Evolutionary conservation across 1,140 invertebrate genomes (phyloP), one percentile per base, ranked within the genome.

Genomic region (Sarcophaga peregrina): DNA sequence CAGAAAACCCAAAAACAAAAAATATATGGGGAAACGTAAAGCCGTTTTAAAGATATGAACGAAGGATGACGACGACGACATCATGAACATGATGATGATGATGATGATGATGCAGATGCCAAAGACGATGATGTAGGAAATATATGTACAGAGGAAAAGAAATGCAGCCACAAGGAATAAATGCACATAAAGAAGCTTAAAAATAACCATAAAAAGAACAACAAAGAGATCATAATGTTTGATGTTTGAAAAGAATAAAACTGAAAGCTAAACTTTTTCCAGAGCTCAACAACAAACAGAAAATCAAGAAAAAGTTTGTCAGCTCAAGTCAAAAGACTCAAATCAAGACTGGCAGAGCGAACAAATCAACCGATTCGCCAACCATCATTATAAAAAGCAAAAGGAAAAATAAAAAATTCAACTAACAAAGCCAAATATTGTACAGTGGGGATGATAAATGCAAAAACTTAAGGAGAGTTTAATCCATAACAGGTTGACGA

Each of bases 191-290:
- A 20, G 62, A 68, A 68, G 62, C 62, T 68, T 68, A 25, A 68
- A 68, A 68, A 68, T 68, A 68, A 68, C n/a, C 62, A 68, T 68
- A 68, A 68, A 68, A 58, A 58, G 7, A 11, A 58, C 10, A 58
- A 58, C 54, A 58, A 58, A 58, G 15, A 68, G 62, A 68, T 68
- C 62, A 68, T 68, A 68, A 68, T 68, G 17, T 68, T 68, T 68
- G 62, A 68, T 68, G 62, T 25, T 68, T 17, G 62, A 68, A 68
- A 68, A 20, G n/a, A 68, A 20, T 3, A 68, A 6, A 68, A 68
- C 17, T 68, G 17, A 68, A 10, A 52, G 50, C 8, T 9, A 52
- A 52, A 52, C 50, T 37, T 37, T 37, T 37, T 37, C 1, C 25
- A 37, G 1, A 37, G 25, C 25, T 37, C 25, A 37, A 37, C 25